Base-by-base conservation (phyloP, 2,888 invertebrate species). In the Chaetoderma sp. region DNA sequence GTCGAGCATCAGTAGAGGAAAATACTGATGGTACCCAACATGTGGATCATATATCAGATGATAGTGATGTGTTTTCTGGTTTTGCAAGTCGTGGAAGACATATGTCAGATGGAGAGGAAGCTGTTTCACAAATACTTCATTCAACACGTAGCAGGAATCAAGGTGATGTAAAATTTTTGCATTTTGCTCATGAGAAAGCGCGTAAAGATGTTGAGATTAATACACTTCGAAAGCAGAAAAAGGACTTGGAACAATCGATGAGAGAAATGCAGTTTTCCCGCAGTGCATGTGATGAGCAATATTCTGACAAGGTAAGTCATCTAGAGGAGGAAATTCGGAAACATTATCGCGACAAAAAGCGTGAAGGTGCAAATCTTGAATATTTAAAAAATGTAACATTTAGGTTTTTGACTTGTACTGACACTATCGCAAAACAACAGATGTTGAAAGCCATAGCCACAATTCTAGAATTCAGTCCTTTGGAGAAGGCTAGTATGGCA, bases 361-460 rank as follows among this genome's bases (percentile, higher is more conserved):
- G 94, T 0, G 94, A 94, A 86, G 93, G 93, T 6, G 94, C 94
- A 0, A 95, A 95, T 86, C 86, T 95, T 42, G 95, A 95, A 84
- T 96, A 96, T 83, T 86, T 96, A 63, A 95, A 96, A 86, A 96
- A 96, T 87, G 95, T 96, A 4, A 92, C 95, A 58, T 90, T 94
- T 59, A 93, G 93, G 68, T 95, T 92, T 82, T 88, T 95, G 33
- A 89, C 91, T 63, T 92, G 92, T 1, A 89, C 89, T 0, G 93
- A 93, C 83, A 85, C 88, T 33, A 90, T 90, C 1, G 92, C 92
- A 0, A 90, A 92, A 65, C 90, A 89, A 33, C 94, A 94, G 80
- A 95, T 95, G 93, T 85, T 95, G 21, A 95, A 95, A 86, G 95
- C 95, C 0, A 95, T 96, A 63, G 92, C 93, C 0, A 92, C 94